Evolutionary conservation across 1,140 invertebrate species (phyloP), one percentile per base, ranked within the genome.

Genomic region (Lysiphlebus fabarum): DNA sequence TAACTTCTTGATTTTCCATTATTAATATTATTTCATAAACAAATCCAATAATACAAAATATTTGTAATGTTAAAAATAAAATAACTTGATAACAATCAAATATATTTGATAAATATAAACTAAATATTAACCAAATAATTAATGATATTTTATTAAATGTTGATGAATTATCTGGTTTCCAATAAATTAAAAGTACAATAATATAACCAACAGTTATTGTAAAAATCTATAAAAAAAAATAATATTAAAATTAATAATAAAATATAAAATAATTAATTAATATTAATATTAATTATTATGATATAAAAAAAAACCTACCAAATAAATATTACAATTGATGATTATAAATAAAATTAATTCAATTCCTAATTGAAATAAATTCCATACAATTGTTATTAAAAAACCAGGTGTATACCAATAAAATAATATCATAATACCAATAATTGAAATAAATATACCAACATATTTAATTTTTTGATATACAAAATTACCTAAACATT

Each of bases 401-500:
- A 85, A 71, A 53, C 74, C 78, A 12, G 86, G 86, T 2, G 82
- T 85, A 64, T 81, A 84, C 49, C 73, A 68, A 12, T 81, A 82
- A 41, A 80, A 65, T 11, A 78, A 61, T 44, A 75, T 73, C 7
- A 69, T 56, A 34, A 70, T 68, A 1, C 68, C 54, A 10, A 71
- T 62, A 7, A 75, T 40, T 12, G 67, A 63, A 1, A 79, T 43
- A 5, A 62, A 64, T 7, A 67, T 70, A 0, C 80, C 53, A 17
- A 88, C 77, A 3, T 84, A 81, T 74, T 85, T 87, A 58, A 86
- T 74, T 62, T 85, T 81, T 57, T 83, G 82, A 62, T 78, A 76
- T 11, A 88, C 73, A 64, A 84, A 82, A 45, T 79, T 73, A 8
- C 88, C 90, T 53, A 95, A 79, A 33, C 76, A 75, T 58, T 95